These are phyloP conservation scores for Calephelis nemesis DNA, from an alignment of 1,140 invertebrate species.

Conservation along the genomic window DNA sequence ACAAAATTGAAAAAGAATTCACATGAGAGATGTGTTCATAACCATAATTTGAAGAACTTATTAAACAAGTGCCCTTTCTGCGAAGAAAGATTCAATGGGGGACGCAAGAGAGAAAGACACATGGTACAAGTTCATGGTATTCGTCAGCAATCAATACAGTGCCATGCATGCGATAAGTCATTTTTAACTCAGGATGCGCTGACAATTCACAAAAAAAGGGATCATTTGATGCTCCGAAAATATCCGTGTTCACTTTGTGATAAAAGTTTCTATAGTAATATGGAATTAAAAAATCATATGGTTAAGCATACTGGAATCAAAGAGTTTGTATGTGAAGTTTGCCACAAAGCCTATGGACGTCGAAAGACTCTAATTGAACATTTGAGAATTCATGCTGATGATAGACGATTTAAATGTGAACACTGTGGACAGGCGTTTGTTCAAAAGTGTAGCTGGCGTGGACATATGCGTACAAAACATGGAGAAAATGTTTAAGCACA, in stretches of 20 bases:
- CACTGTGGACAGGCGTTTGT: conserved; percentile 38
- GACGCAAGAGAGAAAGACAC: conserved; percentile 36
- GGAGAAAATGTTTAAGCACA: conserved; percentile 1
- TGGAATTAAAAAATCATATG: conserved; percentile 50
- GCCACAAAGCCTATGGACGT: conserved; percentile 80
- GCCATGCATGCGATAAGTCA: conserved; percentile 34
- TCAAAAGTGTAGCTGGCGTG: conserved; percentile 36
- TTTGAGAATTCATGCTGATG: conserved; percentile 68
- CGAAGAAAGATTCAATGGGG: conserved; percentile 35
- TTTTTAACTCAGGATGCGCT: conserved; percentile 32
- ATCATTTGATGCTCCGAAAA: conserved; percentile 38
- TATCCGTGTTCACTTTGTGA: conserved; percentile 38
- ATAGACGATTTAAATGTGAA: conserved; percentile 34
- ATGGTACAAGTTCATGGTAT: conserved; percentile 35
- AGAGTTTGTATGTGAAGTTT: conserved; percentile 83
- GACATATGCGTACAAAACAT: conserved; percentile 36
- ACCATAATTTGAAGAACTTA: conserved; percentile 25
- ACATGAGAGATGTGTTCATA: conserved; percentile 33
- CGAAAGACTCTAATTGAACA: conserved; percentile 74
- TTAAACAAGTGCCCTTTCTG: conserved; percentile 40
- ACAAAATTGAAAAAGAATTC: conserved; percentile 31
- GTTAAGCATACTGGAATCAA: conserved; percentile 82
- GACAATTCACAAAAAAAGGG: conserved; percentile 31
- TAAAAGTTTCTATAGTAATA: conserved; percentile 29
- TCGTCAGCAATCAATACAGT: conserved; percentile 28